Percentiles rank a stretch among this genome's conserved stretches.
phyloP scores from a whole-genome alignment of 2,113 vertebrate genomes.

The Sinosuthora webbiana region DNA sequence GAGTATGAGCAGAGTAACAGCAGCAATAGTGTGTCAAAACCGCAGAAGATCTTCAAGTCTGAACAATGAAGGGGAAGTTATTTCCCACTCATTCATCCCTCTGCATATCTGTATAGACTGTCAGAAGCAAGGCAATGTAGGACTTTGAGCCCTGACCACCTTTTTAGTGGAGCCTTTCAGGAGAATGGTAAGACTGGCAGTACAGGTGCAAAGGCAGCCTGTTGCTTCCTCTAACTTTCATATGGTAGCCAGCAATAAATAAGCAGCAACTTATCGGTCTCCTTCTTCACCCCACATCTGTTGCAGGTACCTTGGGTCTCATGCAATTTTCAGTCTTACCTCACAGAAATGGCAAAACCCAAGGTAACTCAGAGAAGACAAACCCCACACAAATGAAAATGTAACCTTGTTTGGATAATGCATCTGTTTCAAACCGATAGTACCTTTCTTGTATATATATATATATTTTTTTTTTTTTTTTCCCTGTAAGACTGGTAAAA shows the following conservation, averaged over 20 bases:
- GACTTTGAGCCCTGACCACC: background rate
- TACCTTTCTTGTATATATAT: background rate
- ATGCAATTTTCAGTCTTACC: background rate
- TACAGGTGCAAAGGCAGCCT: background rate
- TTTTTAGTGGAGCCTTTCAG: background rate
- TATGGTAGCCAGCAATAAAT: background rate
- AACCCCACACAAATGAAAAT: background rate
- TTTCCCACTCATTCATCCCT: background rate
- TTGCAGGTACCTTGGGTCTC: background rate
- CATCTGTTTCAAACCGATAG: background rate
- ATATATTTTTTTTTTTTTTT: no score
- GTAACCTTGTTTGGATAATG: background rate
- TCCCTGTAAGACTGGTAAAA: background rate
- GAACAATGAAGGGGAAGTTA: background rate
- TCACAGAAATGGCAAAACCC: background rate
- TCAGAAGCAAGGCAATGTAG: background rate
- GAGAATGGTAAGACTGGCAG: background rate
- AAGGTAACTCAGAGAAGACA: background rate
- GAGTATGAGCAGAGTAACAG: background rate
- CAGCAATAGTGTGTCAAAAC: background rate
- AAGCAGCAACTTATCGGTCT: background rate
- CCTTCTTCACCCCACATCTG: background rate
- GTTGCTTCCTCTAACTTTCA: background rate
- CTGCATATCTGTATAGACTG: accelerated
- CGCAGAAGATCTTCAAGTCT: background rate